These are phyloP conservation scores for Ophiodon elongatus DNA, from an alignment of 2,113 vertebrate genomes.

Conservation along the genomic window DNA sequence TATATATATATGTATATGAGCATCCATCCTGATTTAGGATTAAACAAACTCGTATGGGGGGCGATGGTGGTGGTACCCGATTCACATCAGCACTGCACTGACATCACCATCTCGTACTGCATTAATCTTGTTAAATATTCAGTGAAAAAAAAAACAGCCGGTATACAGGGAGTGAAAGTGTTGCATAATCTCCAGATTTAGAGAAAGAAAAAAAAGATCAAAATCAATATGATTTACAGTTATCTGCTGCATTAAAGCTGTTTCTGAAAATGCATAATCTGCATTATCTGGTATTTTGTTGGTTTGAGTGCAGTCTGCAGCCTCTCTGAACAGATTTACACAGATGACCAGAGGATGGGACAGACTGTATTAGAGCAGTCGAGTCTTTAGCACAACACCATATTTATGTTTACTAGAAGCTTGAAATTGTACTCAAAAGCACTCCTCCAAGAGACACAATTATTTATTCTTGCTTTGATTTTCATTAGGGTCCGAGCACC, in stretches of 20 bases:
- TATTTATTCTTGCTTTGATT: neutral
- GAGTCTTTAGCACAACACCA: neutral
- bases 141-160: neutral
- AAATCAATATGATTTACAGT: conserved; percentile 27
- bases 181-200: conserved; percentile 36
- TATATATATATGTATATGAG: too few relatives aligned
- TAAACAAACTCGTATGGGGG: conserved; percentile 10
- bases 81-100: neutral
- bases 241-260: conserved; percentile 17
- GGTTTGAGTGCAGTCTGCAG: conserved; percentile 13
- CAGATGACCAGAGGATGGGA: conserved; percentile 1
- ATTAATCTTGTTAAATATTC: conserved; percentile 30
- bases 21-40: conserved; percentile 45
- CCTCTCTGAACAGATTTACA: neutral
- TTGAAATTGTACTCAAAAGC: neutral
- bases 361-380: neutral
- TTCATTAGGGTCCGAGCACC: too few relatives aligned
- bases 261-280: conserved; percentile 28
- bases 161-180: neutral
- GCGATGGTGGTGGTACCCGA: neutral
- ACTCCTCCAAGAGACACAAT: neutral
- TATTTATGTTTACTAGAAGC: neutral
- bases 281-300: conserved; percentile 12
- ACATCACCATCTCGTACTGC: conserved; percentile 19
- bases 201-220: conserved; percentile 10